These are phyloP conservation scores for Stictocephala bisonia DNA, from an alignment of 2,888 invertebrate species.

Conservation along the genomic window DNA sequence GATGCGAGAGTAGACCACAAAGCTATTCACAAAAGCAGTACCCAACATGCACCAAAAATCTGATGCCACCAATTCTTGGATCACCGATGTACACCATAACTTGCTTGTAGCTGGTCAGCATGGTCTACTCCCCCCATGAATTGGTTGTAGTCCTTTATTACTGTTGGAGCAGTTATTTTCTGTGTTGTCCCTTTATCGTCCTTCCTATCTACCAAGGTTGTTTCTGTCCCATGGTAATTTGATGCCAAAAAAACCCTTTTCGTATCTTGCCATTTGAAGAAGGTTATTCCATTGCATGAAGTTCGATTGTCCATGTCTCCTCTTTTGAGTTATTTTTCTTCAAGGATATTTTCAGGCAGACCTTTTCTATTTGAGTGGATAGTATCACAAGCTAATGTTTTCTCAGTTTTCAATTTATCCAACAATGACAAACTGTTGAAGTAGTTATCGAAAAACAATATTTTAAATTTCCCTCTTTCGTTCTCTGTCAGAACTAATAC, in stretches of 20 bases:
- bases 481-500: conserved; percentile 14
- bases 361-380: conserved; percentile 9
- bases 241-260: conserved; percentile 1
- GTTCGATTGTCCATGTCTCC: conserved; percentile 15
- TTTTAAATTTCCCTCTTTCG: background rate
- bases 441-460: conserved; percentile 7
- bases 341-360: background rate
- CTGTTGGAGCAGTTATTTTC: too few species aligned
- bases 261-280: conserved; percentile 32
- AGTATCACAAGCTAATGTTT: background rate
- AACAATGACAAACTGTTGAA: background rate
- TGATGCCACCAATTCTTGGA: too few species aligned
- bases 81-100: too few species aligned
- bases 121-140: too few species aligned
- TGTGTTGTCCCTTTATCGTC: too few species aligned
- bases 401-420: conserved; percentile 7
- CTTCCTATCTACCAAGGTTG: too few species aligned
- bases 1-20: too few species aligned
- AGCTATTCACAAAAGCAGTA: too few species aligned
- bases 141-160: too few species aligned
- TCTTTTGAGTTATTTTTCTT: background rate
- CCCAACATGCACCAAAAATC: too few species aligned
- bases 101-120: too few species aligned
- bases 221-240: conserved; percentile 15
- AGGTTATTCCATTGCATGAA: background rate